A percentile compares a stretch with the other conserved stretches of the same genome.
Conservation (phyloP, 1,140 invertebrate genomes). For the Callitettix versicolor region DNA sequence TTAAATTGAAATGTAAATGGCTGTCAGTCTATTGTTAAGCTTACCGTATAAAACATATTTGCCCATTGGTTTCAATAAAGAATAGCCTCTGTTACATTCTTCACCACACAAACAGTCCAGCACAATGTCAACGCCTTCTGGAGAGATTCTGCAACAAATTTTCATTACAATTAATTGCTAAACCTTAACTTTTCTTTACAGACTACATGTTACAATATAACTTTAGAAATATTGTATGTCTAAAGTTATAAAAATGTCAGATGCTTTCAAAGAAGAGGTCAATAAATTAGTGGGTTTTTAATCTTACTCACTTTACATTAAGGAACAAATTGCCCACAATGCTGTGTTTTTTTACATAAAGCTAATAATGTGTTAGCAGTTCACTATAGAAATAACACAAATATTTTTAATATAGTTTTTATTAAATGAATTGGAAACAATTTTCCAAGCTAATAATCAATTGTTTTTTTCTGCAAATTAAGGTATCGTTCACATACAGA, state of each 20-base stretch:
- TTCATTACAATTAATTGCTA: not conserved
- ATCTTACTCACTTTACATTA: not conserved
- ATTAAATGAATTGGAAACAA: no score
- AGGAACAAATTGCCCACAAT: not conserved
- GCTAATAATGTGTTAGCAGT: no score
- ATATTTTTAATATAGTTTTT: no score
- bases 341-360: no score
- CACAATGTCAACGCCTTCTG: constrained; percentile 77
- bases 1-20: no score
- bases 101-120: constrained; percentile 82
- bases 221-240: not conserved
- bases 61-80: constrained; percentile 78
- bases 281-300: not conserved
- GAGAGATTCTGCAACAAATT: constrained; percentile 42
- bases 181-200: not conserved
- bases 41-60: constrained; percentile 77
- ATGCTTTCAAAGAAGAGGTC: not conserved
- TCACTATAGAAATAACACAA: no score
- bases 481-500: no score
- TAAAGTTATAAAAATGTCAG: not conserved
- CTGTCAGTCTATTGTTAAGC: no score
- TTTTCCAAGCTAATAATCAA: no score
- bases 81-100: constrained; percentile 75
- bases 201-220: not conserved
- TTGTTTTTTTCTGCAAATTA: no score